phyloP scores from a whole-genome alignment of 1,140 invertebrate species.

The Metaphire vulgaris region DNA sequence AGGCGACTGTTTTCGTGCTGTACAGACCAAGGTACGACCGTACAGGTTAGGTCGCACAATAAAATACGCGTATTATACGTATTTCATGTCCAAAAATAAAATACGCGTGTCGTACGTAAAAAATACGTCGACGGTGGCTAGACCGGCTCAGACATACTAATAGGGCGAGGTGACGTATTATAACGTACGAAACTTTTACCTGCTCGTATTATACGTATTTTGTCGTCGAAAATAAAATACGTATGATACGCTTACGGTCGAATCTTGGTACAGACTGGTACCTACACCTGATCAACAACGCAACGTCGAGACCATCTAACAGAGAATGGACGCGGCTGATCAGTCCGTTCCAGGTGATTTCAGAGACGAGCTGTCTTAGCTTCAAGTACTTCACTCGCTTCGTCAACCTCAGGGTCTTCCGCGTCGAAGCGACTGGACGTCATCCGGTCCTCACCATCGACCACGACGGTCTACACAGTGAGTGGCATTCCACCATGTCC shows the following conservation, averaged over 20 bases:
- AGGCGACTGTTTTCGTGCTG: too few species aligned
- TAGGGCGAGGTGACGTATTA: too few species aligned
- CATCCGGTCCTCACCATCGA: background rate
- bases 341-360: background rate
- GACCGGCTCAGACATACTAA: too few species aligned
- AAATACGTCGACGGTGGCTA: too few species aligned
- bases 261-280: background rate
- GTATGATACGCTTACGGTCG: background rate
- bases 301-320: background rate
- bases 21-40: too few species aligned
- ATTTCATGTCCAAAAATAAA: too few species aligned
- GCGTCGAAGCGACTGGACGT: background rate
- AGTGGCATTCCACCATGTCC: background rate
- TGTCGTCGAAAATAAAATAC: too few species aligned
- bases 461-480: slow-evolving; percentile 5
- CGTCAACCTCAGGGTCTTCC: background rate
- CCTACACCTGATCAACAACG: background rate
- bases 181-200: too few species aligned
- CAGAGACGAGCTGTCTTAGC: background rate
- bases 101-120: too few species aligned
- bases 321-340: background rate
- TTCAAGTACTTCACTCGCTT: background rate
- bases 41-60: too few species aligned
- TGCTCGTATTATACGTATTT: too few species aligned
- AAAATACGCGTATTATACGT: too few species aligned